Evolutionary conservation across 2,888 invertebrate genomes (phyloP).

Genomic region (Nectonema munidae): DNA sequence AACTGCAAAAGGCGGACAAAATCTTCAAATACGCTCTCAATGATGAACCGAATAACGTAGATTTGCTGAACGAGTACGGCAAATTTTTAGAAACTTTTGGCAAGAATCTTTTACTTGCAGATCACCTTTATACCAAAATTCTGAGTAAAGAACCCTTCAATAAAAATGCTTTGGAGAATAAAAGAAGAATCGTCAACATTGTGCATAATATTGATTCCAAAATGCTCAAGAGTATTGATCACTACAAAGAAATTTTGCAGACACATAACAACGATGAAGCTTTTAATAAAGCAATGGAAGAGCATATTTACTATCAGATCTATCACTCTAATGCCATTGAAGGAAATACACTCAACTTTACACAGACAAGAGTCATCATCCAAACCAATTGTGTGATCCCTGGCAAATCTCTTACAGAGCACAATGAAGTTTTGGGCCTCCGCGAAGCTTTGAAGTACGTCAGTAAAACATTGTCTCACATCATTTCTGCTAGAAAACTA

Average conservation of each 20-base stretch:
- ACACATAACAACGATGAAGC: slow-evolving; percentile 39
- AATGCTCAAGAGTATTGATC: slow-evolving; percentile 42
- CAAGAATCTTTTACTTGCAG: slow-evolving; percentile 51
- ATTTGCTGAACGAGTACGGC: slow-evolving; percentile 59
- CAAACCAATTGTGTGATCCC: slow-evolving; percentile 47
- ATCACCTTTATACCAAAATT: slow-evolving; percentile 50
- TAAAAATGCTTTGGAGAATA: slow-evolving; percentile 28
- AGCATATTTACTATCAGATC: slow-evolving; percentile 66
- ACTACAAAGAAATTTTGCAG: slow-evolving; percentile 44
- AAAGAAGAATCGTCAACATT: slow-evolving; percentile 48
- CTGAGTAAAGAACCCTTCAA: slow-evolving; percentile 49
- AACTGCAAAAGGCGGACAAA: slow-evolving; percentile 20
- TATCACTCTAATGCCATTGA: slow-evolving; percentile 88
- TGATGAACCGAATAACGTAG: slow-evolving; percentile 58
- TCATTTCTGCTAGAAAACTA: slow-evolving; percentile 42
- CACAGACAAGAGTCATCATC: slow-evolving; percentile 45
- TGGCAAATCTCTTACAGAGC: slow-evolving; percentile 69
- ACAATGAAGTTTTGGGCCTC: slow-evolving; percentile 61
- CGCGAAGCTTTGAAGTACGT: slow-evolving; percentile 79
- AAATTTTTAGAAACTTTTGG: slow-evolving; percentile 56
- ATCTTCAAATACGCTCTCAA: slow-evolving; percentile 46
- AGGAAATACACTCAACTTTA: slow-evolving; percentile 73
- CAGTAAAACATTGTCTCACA: slow-evolving; percentile 30
- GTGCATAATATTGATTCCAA: slow-evolving; percentile 51
- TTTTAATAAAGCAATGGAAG: slow-evolving; percentile 52